These are phyloP conservation scores for Pteronotus mesoamericanus DNA, from an alignment of 2,797 vertebrate species.

Conservation along the genomic window DNA sequence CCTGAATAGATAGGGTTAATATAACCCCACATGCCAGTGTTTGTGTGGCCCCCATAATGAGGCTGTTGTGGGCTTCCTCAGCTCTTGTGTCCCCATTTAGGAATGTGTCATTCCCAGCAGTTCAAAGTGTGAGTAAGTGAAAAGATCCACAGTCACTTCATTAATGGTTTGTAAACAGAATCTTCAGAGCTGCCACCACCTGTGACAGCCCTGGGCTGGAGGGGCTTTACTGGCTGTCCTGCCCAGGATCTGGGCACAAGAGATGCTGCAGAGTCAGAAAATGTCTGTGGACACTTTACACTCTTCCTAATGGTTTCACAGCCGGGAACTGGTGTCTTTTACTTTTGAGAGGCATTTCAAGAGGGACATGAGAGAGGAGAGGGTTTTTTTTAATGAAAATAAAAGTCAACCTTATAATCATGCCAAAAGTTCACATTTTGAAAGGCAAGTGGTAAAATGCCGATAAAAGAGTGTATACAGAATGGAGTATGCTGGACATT, in stretches of 20 bases:
- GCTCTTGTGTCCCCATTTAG: constrained; percentile 79
- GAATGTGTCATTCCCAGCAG: constrained; percentile 78
- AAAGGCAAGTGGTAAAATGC: constrained; percentile 49
- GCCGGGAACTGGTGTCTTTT: constrained; percentile 69
- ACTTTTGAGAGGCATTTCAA: constrained; percentile 67
- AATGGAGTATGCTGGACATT: not conserved
- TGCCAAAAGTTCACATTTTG: constrained; percentile 29
- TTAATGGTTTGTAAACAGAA: constrained; percentile 84
- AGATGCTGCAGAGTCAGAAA: constrained; percentile 31
- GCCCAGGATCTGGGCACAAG: constrained; percentile 65
- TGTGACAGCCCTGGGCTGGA: constrained; percentile 69
- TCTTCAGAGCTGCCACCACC: constrained; percentile 75
- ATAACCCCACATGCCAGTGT: constrained; percentile 78
- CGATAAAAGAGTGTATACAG: not conserved
- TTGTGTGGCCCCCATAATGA: constrained; percentile 81
- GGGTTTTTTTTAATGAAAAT: constrained; percentile 42
- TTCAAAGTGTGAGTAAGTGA: constrained; percentile 81
- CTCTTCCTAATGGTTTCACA: constrained; percentile 28
- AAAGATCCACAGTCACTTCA: constrained; percentile 82
- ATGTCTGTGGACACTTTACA: not conserved
- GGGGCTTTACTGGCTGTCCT: constrained; percentile 60
- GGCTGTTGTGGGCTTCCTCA: constrained; percentile 78
- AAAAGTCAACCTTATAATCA: constrained; percentile 1
- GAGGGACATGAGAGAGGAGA: constrained; percentile 44
- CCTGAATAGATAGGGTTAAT: constrained; percentile 84